Evolutionary conservation across 64 coral and sea anemone genomes (phyloP).

Genomic region (Anthopleura sola): DNA sequence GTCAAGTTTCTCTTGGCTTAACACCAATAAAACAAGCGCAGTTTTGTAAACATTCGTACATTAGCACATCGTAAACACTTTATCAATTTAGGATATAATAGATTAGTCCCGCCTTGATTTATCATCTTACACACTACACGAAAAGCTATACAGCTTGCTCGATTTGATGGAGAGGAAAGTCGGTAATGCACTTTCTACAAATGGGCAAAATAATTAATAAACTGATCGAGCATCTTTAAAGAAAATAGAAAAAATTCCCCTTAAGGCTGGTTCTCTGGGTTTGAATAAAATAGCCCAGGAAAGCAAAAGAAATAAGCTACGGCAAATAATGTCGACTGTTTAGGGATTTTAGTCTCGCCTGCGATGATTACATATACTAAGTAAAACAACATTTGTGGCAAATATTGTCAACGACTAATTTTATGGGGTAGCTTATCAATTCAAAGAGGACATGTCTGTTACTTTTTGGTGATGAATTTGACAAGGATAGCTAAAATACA

Average conservation of each 20-base stretch:
- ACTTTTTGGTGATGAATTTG: neutral
- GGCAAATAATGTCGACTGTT: neutral
- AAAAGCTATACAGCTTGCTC: neutral
- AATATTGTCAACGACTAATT: neutral
- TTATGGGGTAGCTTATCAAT: neutral
- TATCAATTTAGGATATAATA: slow-evolving; percentile 2
- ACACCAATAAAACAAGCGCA: neutral
- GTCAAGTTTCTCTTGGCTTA: neutral
- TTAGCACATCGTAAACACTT: slow-evolving; percentile 10
- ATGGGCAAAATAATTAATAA: neutral
- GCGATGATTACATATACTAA: neutral
- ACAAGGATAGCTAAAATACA: neutral
- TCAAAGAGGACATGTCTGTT: neutral
- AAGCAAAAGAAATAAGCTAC: neutral
- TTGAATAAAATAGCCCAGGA: neutral
- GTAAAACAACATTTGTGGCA: neutral
- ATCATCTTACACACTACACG: neutral
- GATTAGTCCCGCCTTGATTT: neutral
- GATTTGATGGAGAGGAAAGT: neutral
- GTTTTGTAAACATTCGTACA: slow-evolving; percentile 10
- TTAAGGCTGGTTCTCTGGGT: neutral
- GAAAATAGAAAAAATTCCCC: no score
- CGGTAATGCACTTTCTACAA: neutral
- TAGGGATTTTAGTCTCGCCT: neutral
- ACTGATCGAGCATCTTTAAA: no score